A percentile compares a stretch with the other conserved stretches of the same genome.
phyloP scores from a whole-genome alignment of 2,797 vertebrate genomes.

The Miichthys miiuy region DNA sequence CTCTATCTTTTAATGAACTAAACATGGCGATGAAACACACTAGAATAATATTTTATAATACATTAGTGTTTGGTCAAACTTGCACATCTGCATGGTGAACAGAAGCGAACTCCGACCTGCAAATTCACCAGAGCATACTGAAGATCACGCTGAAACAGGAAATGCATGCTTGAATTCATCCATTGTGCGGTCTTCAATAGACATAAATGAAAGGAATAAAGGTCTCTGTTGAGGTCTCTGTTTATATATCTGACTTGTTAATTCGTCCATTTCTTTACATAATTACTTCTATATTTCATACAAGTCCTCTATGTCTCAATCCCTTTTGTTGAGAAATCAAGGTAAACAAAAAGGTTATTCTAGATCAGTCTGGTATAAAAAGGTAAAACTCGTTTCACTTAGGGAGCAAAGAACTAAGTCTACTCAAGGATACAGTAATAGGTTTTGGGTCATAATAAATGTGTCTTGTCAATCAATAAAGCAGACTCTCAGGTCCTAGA shows the following conservation, averaged over 20 bases:
- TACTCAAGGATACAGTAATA: neutral
- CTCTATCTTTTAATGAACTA: neutral
- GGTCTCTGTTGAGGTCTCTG: neutral
- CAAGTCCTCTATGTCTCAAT: neutral
- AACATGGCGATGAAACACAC: neutral
- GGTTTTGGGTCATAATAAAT: constrained; percentile 12
- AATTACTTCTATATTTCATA: neutral
- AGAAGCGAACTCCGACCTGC: constrained; percentile 3
- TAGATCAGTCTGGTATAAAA: neutral
- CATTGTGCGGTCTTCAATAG: neutral
- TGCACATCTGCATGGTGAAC: constrained; percentile 8
- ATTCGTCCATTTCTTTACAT: neutral
- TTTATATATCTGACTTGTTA: neutral
- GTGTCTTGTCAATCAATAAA: neutral
- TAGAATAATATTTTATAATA: neutral
- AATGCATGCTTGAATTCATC: neutral
- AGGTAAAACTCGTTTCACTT: neutral
- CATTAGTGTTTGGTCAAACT: neutral
- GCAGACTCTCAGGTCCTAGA: neutral
- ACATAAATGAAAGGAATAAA: neutral
- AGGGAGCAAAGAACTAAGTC: neutral
- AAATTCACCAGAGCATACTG: neutral
- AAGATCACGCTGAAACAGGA: neutral
- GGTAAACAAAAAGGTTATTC: neutral
- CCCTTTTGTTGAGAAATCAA: neutral